These are phyloP conservation scores for Ligdia adustata DNA, from an alignment of 2,888 invertebrate species.

Conservation along the genomic window DNA sequence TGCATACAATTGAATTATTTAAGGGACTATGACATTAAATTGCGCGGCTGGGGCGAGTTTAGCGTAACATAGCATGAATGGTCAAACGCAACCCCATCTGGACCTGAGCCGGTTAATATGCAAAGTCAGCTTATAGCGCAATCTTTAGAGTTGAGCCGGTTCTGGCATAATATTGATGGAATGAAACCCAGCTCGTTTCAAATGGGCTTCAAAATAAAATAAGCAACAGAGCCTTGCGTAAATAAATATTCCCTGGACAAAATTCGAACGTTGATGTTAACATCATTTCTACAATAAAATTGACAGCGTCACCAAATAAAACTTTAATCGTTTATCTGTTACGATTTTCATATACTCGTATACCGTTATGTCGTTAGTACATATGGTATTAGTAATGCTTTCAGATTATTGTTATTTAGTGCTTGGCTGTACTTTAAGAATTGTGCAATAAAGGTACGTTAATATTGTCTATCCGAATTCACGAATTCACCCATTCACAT, in stretches of 20 bases:
- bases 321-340: no score
- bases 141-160: conserved; percentile 20
- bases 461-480: no score
- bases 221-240: neutral
- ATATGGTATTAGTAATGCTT: no score
- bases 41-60: conserved; percentile 46
- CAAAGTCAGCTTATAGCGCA: conserved; percentile 25
- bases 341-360: no score
- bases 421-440: no score
- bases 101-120: conserved; percentile 27
- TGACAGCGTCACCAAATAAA: no score
- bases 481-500: no score
- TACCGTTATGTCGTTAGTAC: no score
- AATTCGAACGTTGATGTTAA: no score
- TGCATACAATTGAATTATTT: conserved; percentile 60
- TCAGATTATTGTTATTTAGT: no score
- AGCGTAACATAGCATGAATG: conserved; percentile 44
- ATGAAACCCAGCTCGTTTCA: conserved; percentile 7
- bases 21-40: conserved; percentile 58
- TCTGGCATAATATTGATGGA: conserved; percentile 23
- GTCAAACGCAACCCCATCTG: conserved; percentile 33
- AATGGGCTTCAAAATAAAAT: conserved; percentile 1
- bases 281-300: no score
- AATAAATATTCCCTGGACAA: conserved; percentile 1
- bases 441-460: no score